Conservation (phyloP, 1,140 invertebrate species). For the Papilio polyxenes region DNA sequence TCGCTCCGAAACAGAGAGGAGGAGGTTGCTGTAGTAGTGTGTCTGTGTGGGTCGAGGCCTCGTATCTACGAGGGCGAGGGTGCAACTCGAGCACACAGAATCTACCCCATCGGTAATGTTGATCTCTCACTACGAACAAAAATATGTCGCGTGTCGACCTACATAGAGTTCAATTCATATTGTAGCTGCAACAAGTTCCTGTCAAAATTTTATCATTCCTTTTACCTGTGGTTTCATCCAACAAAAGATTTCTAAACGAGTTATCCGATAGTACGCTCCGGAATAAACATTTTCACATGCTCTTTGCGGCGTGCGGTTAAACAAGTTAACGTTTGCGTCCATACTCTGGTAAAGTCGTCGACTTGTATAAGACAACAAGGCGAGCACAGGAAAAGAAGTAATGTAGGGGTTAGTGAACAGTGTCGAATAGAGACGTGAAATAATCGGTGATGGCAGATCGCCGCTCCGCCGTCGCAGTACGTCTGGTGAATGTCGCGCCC, state of each 20-base stretch:
- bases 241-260: slow-evolving; percentile 63
- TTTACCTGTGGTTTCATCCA: slow-evolving; percentile 60
- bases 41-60: slow-evolving; percentile 57
- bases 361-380: background rate
- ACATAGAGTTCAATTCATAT: slow-evolving; percentile 52
- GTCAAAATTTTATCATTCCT: slow-evolving; percentile 61
- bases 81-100: slow-evolving; percentile 56
- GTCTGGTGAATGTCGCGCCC: slow-evolving; percentile 71
- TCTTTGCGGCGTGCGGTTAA: slow-evolving; percentile 17
- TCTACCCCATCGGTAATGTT: slow-evolving; percentile 51
- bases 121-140: slow-evolving; percentile 38
- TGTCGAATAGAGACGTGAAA: slow-evolving; percentile 47
- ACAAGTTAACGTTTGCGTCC: slow-evolving; percentile 25
- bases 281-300: slow-evolving; percentile 53
- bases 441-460: slow-evolving; percentile 57
- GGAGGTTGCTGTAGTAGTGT: slow-evolving; percentile 55
- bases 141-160: slow-evolving; percentile 43
- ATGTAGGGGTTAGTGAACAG: slow-evolving; percentile 41
- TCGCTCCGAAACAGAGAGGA: slow-evolving; percentile 55
- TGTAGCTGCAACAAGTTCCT: slow-evolving; percentile 24
- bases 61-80: slow-evolving; percentile 61
- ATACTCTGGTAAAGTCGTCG: background rate
- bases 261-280: slow-evolving; percentile 53
- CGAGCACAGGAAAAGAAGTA: slow-evolving; percentile 37
- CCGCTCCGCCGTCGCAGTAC: slow-evolving; percentile 54